These are phyloP conservation scores for Ectemnius cavifrons DNA, from an alignment of 2,888 invertebrate species.

Conservation along the genomic window DNA sequence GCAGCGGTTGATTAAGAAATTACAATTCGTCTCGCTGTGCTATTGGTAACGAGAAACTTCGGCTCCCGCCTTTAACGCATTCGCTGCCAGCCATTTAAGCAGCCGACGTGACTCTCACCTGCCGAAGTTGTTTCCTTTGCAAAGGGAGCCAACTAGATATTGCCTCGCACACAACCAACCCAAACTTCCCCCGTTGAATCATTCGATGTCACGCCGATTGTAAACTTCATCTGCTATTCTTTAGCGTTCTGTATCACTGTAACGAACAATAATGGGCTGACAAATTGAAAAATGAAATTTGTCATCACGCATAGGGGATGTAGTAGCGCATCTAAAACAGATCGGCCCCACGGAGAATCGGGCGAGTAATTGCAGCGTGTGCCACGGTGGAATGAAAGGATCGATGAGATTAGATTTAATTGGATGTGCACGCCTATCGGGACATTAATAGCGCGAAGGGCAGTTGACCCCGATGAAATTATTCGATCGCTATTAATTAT, in stretches of 20 bases:
- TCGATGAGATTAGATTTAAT: slow-evolving; percentile 41
- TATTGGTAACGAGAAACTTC: slow-evolving; percentile 22
- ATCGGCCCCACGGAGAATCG: neutral
- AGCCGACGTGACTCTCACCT: slow-evolving; percentile 15
- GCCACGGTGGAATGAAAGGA: slow-evolving; percentile 13
- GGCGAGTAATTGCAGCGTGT: neutral
- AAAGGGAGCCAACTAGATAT: too few relatives aligned
- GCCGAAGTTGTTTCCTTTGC: neutral
- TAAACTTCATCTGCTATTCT: too few relatives aligned
- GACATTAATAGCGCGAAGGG: slow-evolving; percentile 14
- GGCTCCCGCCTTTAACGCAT: slow-evolving; percentile 11
- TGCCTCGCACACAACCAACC: too few relatives aligned
- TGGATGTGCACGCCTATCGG: slow-evolving; percentile 11
- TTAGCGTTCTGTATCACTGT: too few relatives aligned
- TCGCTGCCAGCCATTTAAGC: slow-evolving; percentile 2
- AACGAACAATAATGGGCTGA: too few relatives aligned
- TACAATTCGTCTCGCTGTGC: slow-evolving; percentile 36
- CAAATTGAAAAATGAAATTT: too few relatives aligned
- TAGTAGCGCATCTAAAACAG: too few relatives aligned
- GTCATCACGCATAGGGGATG: too few relatives aligned
- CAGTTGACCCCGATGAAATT: slow-evolving; percentile 27
- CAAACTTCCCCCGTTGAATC: too few relatives aligned
- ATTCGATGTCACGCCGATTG: too few relatives aligned
- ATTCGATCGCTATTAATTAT: slow-evolving; percentile 54
- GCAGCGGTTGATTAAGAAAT: slow-evolving; percentile 47